A percentile compares a stretch with the other conserved stretches of the same genome.
These are phyloP conservation scores for Paradisaea rubra DNA, from an alignment of 2,113 vertebrate species.

Conservation along the genomic window DNA sequence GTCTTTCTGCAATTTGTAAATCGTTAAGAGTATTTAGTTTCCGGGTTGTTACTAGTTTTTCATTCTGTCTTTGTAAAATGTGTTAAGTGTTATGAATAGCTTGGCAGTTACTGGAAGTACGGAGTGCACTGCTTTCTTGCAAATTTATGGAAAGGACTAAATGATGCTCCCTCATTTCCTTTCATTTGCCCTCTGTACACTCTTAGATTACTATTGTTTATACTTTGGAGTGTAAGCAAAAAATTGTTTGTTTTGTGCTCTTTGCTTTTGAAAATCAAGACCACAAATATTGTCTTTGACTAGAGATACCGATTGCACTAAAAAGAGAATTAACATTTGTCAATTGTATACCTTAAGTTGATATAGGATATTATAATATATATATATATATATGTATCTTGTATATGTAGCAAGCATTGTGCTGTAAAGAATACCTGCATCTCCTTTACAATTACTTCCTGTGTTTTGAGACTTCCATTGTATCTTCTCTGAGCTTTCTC, in stretches of 20 bases:
- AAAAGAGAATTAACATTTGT: not conserved
- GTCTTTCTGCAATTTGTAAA: not conserved
- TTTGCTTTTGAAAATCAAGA: not conserved
- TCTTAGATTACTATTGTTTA: not conserved
- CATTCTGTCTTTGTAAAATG: not conserved
- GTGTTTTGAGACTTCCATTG: not conserved
- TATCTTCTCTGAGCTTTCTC: not conserved
- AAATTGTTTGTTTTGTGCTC: not conserved
- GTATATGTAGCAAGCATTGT: not conserved
- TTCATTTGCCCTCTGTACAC: not conserved
- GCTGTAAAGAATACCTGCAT: not conserved
- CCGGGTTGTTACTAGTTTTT: not conserved
- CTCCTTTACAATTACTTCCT: not conserved
- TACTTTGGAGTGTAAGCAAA: not conserved
- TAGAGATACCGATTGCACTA: not conserved
- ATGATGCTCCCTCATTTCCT: accelerated
- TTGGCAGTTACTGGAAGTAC: not conserved
- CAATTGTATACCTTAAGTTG: not conserved
- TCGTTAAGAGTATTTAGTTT: not conserved
- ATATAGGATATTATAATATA: not conserved
- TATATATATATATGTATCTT: not conserved
- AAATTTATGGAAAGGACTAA: not conserved
- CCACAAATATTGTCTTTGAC: not conserved
- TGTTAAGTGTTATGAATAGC: not conserved
- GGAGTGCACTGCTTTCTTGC: not conserved